Evolutionary conservation across 2,113 vertebrate species (phyloP).

Genomic region (Nesogale talazaci): DNA sequence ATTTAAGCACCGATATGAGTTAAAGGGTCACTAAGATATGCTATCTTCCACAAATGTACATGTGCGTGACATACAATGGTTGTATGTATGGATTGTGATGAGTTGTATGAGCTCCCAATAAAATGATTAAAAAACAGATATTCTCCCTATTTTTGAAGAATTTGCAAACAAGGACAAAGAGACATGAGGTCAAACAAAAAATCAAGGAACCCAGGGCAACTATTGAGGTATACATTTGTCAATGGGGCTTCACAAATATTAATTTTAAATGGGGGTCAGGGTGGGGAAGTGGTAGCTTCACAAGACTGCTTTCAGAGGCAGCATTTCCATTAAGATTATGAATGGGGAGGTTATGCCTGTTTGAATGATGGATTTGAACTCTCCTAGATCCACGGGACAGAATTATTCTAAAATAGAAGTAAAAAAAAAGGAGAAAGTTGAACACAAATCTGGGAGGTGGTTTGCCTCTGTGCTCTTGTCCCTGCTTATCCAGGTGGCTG

Average conservation of each 20-base stretch:
- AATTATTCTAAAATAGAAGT: background rate
- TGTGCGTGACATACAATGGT: too few relatives aligned
- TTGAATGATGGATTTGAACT: slow-evolving; percentile 21
- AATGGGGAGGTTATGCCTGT: background rate
- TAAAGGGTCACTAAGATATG: background rate
- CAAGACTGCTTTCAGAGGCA: background rate
- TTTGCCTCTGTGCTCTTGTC: background rate
- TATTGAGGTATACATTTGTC: background rate
- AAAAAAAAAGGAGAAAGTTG: background rate
- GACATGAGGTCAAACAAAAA: background rate
- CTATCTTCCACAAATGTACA: too few relatives aligned
- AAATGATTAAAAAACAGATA: too few relatives aligned
- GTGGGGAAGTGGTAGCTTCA: background rate
- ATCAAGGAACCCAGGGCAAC: background rate
- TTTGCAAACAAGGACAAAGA: background rate
- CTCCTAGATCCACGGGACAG: background rate
- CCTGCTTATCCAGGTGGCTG: background rate
- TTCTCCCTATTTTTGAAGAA: background rate
- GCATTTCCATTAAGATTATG: slow-evolving; percentile 11
- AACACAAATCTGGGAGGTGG: too few relatives aligned
- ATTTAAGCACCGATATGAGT: background rate
- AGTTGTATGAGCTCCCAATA: too few relatives aligned
- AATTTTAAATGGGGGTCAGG: background rate
- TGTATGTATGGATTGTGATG: too few relatives aligned
- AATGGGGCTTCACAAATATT: background rate